These are phyloP conservation scores for Tachyglossus aculeatus DNA, from an alignment of 2,797 vertebrate genomes.

Conservation along the genomic window DNA sequence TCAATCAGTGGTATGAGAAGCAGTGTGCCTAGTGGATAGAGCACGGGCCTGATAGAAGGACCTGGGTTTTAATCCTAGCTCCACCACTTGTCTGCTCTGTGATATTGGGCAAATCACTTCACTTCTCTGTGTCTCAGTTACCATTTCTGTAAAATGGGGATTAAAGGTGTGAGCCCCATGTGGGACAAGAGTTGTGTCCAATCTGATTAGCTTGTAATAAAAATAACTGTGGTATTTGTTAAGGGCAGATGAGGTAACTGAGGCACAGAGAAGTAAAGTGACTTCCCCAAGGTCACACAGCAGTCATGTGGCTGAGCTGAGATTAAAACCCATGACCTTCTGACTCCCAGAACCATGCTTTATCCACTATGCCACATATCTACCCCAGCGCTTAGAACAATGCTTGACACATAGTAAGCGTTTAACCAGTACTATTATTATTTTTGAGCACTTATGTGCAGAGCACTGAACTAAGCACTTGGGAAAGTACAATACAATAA, in stretches of 20 bases:
- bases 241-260: no score
- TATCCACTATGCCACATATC: background rate
- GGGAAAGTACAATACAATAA: no score
- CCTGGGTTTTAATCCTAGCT: background rate
- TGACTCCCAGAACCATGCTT: background rate
- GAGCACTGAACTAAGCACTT: no score
- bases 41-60: background rate
- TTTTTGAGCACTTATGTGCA: no score
- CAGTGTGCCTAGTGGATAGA: background rate
- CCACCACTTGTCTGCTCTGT: background rate
- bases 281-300: background rate
- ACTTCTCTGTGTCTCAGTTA: no score
- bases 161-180: background rate
- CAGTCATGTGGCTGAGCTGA: background rate
- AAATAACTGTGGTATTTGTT: no score
- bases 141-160: background rate
- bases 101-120: accelerated
- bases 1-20: background rate
- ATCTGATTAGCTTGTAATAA: no score
- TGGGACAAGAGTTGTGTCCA: no score
- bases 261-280: background rate
- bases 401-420: no score
- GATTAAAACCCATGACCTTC: background rate
- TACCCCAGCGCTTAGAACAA: background rate
- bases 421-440: no score